These are phyloP conservation scores for Acinonyx jubatus DNA, from an alignment of 2,113 vertebrate species.

Conservation along the genomic window DNA sequence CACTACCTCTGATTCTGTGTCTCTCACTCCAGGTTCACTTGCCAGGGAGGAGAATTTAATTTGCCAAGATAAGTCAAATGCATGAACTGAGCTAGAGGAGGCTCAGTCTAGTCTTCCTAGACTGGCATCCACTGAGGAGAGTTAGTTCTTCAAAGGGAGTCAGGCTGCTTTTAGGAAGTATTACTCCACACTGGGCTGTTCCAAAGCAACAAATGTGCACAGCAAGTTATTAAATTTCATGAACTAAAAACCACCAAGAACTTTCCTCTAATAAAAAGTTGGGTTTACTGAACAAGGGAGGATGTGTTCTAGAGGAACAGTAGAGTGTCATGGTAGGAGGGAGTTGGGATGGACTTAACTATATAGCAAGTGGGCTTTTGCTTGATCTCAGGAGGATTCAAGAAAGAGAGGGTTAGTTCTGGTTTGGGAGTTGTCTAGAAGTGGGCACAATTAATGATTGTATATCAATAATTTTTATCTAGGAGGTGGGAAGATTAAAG, in stretches of 20 bases:
- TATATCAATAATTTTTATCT: not conserved
- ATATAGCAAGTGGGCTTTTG: not conserved
- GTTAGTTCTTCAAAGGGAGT: not conserved
- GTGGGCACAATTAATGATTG: not conserved
- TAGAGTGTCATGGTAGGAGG: accelerated
- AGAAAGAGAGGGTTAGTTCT: not conserved
- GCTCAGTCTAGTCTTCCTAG: not conserved
- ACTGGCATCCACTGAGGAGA: not conserved
- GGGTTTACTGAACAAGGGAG: not conserved
- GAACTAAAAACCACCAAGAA: not conserved
- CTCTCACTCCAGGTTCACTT: not conserved
- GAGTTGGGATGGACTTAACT: not conserved
- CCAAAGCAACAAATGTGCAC: not conserved
- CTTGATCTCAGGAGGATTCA: not conserved
- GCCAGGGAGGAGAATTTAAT: not conserved
- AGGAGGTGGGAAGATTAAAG: not conserved
- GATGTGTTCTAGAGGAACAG: not conserved
- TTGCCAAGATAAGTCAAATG: not conserved
- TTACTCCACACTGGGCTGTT: not conserved
- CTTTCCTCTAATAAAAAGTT: not conserved
- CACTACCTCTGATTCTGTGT: not conserved
- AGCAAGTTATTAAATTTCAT: not conserved
- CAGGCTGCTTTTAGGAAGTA: not conserved
- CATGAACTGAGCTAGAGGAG: not conserved
- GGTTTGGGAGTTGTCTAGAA: not conserved